Percentiles rank a stretch among this genome's conserved stretches.
Evolutionary conservation across 2,113 vertebrate genomes (phyloP).

Genomic region (Capreolus pygargus): DNA sequence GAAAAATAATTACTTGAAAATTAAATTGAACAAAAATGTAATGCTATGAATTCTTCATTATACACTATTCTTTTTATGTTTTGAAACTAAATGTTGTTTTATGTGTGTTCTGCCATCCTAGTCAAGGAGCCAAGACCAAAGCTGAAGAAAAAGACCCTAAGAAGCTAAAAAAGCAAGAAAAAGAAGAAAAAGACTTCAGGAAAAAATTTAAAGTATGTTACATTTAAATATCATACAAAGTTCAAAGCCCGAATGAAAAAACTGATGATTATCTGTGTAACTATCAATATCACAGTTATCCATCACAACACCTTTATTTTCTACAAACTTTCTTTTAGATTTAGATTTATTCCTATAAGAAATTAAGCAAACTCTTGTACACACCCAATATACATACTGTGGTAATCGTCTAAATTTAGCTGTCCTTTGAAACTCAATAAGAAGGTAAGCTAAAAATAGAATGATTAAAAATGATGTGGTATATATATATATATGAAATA

Average conservation of each 20-base stretch:
- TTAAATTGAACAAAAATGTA: not conserved
- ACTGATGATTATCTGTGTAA: not conserved
- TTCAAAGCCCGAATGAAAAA: slow-evolving; percentile 11
- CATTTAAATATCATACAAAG: slow-evolving; percentile 9
- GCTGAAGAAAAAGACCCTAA: slow-evolving; percentile 80
- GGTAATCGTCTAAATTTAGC: slow-evolving; percentile 6
- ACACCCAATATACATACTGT: not conserved
- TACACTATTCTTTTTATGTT: not conserved
- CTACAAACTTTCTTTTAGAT: slow-evolving; percentile 17
- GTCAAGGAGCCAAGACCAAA: slow-evolving; percentile 61
- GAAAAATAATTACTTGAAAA: not conserved
- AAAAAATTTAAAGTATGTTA: slow-evolving; percentile 93
- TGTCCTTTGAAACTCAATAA: not conserved
- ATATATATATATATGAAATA: not conserved
- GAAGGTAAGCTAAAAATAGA: not conserved
- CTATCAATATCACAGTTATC: not conserved
- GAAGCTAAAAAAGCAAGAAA: slow-evolving; percentile 90
- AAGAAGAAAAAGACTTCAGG: slow-evolving; percentile 93
- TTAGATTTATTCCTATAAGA: slow-evolving; percentile 33
- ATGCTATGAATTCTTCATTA: not conserved
- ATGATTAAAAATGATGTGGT: not conserved
- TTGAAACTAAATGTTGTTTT: slow-evolving; percentile 15
- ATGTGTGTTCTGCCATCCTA: slow-evolving; percentile 59
- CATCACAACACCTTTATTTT: slow-evolving; percentile 9
- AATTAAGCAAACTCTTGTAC: not conserved